Percentiles rank a stretch among this genome's conserved stretches.
These are phyloP conservation scores for Morone saxatilis DNA, from an alignment of 2,113 vertebrate genomes.

Conservation along the genomic window DNA sequence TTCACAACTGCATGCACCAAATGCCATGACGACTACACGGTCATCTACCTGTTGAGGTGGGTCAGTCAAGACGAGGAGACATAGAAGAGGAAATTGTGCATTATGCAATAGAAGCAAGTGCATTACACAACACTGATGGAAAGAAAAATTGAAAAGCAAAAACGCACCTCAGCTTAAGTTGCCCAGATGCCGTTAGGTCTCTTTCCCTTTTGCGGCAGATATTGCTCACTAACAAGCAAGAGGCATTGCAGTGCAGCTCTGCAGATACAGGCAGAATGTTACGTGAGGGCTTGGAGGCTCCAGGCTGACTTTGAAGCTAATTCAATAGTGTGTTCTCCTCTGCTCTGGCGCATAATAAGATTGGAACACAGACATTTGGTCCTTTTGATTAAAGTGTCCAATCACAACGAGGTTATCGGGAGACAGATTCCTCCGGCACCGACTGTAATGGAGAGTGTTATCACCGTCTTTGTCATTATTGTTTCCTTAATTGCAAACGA, in stretches of 20 bases:
- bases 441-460: constrained; percentile 57
- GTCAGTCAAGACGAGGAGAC: not conserved
- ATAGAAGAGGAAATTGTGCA: not conserved
- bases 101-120: constrained; percentile 5
- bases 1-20: constrained; percentile 7
- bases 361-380: constrained; percentile 64
- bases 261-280: constrained; percentile 33
- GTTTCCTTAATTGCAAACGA: constrained; percentile 65
- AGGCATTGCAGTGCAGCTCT: constrained; percentile 20
- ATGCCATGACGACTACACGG: not conserved
- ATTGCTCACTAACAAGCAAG: constrained; percentile 32
- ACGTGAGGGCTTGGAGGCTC: constrained; percentile 25
- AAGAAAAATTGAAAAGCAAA: not conserved
- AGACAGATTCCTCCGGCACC: constrained; percentile 47
- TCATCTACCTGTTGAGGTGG: not conserved
- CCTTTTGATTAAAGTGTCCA: constrained; percentile 75
- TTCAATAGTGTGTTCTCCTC: constrained; percentile 70
- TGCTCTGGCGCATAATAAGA: constrained; percentile 70
- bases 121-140: not conserved
- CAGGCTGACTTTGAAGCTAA: constrained; percentile 73
- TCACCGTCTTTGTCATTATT: constrained; percentile 54
- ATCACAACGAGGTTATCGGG: constrained; percentile 71
- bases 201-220: constrained; percentile 4
- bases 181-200: constrained; percentile 24
- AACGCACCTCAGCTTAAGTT: not conserved